Evolutionary conservation across 2,113 vertebrate genomes (phyloP).

Genomic region (Seriola rivoliana): DNA sequence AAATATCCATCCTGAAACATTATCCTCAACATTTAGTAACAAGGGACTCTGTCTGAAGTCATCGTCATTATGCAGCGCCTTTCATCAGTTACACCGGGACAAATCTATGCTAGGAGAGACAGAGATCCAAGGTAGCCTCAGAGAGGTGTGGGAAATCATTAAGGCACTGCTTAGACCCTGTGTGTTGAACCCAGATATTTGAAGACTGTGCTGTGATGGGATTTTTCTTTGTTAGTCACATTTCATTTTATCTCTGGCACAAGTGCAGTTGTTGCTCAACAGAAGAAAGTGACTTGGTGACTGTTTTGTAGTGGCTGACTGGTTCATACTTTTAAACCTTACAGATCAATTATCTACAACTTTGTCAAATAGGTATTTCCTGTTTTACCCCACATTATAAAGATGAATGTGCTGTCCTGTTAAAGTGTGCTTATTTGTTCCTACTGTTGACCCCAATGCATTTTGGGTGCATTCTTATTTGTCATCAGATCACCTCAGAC

Average conservation of each 20-base stretch:
- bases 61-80: neutral
- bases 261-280: neutral
- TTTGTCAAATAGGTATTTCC: neutral
- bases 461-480: neutral
- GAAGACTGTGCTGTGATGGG: neutral
- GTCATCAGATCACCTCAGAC: neutral
- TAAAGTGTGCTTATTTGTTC: neutral
- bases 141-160: constrained; percentile 1
- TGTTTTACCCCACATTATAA: neutral
- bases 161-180: neutral
- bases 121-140: neutral
- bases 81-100: neutral
- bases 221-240: constrained; percentile 7
- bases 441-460: neutral
- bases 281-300: neutral
- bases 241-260: constrained; percentile 4
- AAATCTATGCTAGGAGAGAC: neutral
- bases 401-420: neutral
- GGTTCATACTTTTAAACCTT: neutral
- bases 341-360: neutral
- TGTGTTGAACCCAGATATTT: constrained; percentile 9
- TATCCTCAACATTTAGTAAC: neutral
- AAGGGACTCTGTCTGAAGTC: neutral
- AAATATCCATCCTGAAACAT: neutral
- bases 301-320: neutral